Percentiles rank a stretch among this genome's conserved stretches.
Evolutionary conservation across 2,113 vertebrate species (phyloP).

Genomic region (Picathartes gymnocephalus): DNA sequence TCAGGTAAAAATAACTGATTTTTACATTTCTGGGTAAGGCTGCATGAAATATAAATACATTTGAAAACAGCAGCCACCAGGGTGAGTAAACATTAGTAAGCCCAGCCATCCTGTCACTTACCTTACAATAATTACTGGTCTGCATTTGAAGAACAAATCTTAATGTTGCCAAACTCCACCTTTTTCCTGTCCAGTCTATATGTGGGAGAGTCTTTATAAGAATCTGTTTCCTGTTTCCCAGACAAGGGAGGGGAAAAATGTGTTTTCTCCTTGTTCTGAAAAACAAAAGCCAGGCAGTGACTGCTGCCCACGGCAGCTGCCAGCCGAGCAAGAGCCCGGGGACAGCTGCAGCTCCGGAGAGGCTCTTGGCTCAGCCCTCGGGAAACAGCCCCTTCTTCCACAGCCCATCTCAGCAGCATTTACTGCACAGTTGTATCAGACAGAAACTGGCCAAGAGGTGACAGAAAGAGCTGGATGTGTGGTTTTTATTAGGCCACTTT

Average conservation of each 20-base stretch:
- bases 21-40: not conserved
- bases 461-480: not conserved
- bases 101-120: conserved; percentile 27
- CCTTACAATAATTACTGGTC: conserved; percentile 28
- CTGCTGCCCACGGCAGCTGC: not conserved
- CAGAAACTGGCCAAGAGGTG: not conserved
- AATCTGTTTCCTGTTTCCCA: conserved; percentile 63
- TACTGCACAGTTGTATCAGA: not conserved
- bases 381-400: not conserved
- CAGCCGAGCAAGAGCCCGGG: not conserved
- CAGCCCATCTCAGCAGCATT: accelerated
- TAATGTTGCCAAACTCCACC: conserved; percentile 46
- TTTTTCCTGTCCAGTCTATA: conserved; percentile 45
- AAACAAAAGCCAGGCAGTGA: conserved; percentile 41
- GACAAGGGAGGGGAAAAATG: conserved; percentile 38
- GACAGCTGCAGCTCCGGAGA: not conserved
- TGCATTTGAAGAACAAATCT: conserved; percentile 52
- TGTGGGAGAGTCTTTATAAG: conserved; percentile 38
- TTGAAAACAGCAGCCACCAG: not conserved
- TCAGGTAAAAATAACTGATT: not conserved
- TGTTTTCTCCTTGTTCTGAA: conserved; percentile 42
- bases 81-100: conserved; percentile 22
- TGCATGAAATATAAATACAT: not conserved
- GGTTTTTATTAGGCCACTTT: not conserved
- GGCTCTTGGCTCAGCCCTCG: not conserved